Conservation (phyloP, 1,140 invertebrate species). For the Drosophila nikananu region DNA sequence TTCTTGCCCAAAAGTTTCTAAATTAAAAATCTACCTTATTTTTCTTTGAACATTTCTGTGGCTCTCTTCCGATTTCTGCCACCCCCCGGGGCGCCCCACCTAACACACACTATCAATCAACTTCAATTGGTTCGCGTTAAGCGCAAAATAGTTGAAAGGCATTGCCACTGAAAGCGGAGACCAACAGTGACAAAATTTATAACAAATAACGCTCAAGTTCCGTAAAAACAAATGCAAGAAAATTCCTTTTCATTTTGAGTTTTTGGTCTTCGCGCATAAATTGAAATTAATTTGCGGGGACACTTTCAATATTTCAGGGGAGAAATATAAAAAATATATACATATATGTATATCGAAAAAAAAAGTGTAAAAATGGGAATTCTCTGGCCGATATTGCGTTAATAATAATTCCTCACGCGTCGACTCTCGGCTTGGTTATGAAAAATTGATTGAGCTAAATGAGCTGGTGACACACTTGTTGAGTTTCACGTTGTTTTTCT, state of each 20-base stretch:
- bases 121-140: conserved; percentile 76
- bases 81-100: conserved; percentile 6
- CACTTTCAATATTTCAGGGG: conserved; percentile 71
- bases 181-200: conserved; percentile 51
- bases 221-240: conserved; percentile 62
- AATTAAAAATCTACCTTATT: conserved; percentile 28
- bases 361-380: conserved; percentile 51
- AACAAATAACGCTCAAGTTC: conserved; percentile 45
- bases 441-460: conserved; percentile 83
- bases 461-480: conserved; percentile 83
- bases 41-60: conserved; percentile 20
- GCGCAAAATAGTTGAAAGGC: conserved; percentile 72
- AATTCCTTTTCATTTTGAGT: conserved; percentile 58
- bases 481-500: conserved; percentile 50
- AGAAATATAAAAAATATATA: background rate
- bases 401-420: conserved; percentile 75
- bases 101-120: conserved; percentile 69
- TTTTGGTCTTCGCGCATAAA: conserved; percentile 46
- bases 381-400: conserved; percentile 61
- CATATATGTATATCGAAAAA: background rate
- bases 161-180: conserved; percentile 30
- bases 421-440: conserved; percentile 49
- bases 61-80: conserved; percentile 15
- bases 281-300: conserved; percentile 81
- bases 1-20: background rate